Conservation (phyloP, 2,113 vertebrate species). For the Chaetodon auriga region DNA sequence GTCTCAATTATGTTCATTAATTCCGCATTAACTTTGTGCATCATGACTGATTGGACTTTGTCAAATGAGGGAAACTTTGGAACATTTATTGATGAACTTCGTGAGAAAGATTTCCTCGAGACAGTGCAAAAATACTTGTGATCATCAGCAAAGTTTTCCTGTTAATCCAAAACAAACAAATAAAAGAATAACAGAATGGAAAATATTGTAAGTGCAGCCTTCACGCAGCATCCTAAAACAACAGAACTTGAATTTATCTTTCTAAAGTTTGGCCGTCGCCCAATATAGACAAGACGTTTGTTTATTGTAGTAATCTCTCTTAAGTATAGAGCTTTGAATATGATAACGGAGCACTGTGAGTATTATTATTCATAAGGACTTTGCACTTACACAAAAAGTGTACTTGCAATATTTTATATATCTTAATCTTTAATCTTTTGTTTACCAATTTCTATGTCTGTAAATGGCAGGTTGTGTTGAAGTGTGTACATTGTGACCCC, state of each 20-base stretch:
- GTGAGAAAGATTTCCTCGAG: not conserved
- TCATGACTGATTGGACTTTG: not conserved
- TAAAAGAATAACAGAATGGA: constrained; percentile 1
- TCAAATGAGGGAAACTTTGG: not conserved
- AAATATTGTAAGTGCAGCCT: not conserved
- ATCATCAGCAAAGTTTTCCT: not conserved
- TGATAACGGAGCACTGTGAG: constrained; percentile 7
- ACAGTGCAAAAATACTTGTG: not conserved
- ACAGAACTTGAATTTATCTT: constrained; percentile 15
- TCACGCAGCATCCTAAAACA: constrained; percentile 4
- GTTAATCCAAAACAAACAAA: constrained; percentile 4
- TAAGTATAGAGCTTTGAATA: constrained; percentile 25
- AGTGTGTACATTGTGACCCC: not conserved
- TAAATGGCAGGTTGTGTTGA: not conserved
- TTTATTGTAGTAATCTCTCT: constrained; percentile 34
- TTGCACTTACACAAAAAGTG: not conserved
- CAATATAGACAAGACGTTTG: constrained; percentile 27
- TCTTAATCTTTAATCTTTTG: not conserved
- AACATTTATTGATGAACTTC: not conserved
- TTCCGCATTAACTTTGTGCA: not conserved
- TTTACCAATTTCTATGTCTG: not conserved
- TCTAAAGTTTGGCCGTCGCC: not conserved
- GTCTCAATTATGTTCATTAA: not conserved
- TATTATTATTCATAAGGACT: not conserved
- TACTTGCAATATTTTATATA: not conserved